Base-by-base conservation (phyloP, 1,140 invertebrate species). In the Zaprionus kolodkinae region DNA sequence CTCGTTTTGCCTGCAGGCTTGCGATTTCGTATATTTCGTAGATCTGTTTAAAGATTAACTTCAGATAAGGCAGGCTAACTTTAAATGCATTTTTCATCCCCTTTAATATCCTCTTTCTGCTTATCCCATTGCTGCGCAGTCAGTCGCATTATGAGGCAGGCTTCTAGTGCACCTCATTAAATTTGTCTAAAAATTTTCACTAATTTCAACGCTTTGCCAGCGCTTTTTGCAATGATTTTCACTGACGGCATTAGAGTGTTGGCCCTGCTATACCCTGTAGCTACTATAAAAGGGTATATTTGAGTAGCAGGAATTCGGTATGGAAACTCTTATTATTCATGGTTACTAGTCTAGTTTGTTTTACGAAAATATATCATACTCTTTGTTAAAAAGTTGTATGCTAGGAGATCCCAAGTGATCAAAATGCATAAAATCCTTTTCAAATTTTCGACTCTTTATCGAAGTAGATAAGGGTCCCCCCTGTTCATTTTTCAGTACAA, bases 151-250 rank as follows among this genome's bases (percentile, higher is more conserved):
- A 85, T 70, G 75, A 78, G 65, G 67, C 21, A 33, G 17, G 27
- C n/a, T 48, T 15, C 52, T 72, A 72, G 67, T 67, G 72, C 55
- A 66, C 25, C 61, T 89, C 85, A 88, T 78, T 78, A 68, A 84
- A 84, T 88, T 88, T 89, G 57, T 55, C 72, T 74, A 76, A 38
- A 63, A 75, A 71, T 73, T 57, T 73, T 77, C 72, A 73, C 70
- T 73, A 66, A 72, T 77, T 72, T 59, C 56, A 54, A 55, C 69
- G 27, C 66, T 40, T 50, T 64, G 56, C 50, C 64, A 38, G 52
- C 9, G 54, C 35, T 57, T 62, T 55, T 59, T 17, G 40, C 72
- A 62, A 57, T 78, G 66, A 75, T 48, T 78, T 78, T 78, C 10
- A 63, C 72, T 30, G 27, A 40, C 54, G 57, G 55, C 66, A 71